phyloP scores from a whole-genome alignment of 2,797 vertebrate genomes.

The Adelosebastes latens region DNA sequence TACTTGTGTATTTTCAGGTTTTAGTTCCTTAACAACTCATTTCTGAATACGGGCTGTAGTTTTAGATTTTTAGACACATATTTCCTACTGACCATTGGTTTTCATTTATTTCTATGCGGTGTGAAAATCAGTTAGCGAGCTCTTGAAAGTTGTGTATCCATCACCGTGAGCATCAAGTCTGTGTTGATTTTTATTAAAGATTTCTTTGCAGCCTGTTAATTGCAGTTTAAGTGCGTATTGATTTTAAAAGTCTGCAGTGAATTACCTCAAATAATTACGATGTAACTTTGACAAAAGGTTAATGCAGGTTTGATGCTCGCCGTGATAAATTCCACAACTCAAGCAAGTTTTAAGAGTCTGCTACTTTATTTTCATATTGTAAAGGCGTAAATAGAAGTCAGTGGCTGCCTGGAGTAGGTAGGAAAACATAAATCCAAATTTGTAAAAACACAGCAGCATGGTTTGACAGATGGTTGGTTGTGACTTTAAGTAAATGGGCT shows the following conservation, averaged over 20 bases:
- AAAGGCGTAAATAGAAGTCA: not conserved
- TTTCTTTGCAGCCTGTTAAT: not conserved
- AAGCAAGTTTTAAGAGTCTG: not conserved
- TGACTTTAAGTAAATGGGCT: not conserved
- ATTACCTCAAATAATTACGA: not conserved
- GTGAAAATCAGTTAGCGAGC: not conserved
- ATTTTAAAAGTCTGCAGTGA: not conserved
- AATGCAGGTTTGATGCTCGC: not conserved
- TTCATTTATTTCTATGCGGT: not conserved
- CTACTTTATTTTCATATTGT: not conserved
- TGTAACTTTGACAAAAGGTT: not conserved
- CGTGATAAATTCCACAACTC: not conserved
- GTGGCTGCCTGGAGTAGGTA: not conserved
- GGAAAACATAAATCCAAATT: not conserved
- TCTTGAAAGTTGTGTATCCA: not conserved
- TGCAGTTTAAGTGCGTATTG: not conserved
- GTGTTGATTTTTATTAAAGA: not conserved
- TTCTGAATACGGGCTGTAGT: not conserved
- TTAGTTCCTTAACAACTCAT: not conserved
- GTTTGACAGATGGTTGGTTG: not conserved
- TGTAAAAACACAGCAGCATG: not conserved
- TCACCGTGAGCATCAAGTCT: not conserved
- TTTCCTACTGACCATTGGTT: not conserved
- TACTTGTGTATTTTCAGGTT: not conserved
- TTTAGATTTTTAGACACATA: not conserved